Evolutionary conservation across 1,140 invertebrate genomes (phyloP), one percentile per base, ranked within the genome.

Genomic region (Drosophila kohkoa): DNA sequence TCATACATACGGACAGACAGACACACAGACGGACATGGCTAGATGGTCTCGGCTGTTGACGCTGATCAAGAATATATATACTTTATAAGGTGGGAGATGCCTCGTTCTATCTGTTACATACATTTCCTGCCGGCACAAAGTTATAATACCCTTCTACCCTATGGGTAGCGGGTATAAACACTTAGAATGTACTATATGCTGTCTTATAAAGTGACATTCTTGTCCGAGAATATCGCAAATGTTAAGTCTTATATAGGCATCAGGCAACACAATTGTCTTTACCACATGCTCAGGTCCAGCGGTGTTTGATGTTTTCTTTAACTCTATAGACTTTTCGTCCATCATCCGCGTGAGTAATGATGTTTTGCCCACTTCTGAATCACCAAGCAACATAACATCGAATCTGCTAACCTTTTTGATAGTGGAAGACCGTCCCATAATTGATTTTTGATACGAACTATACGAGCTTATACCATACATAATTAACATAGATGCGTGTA

Each of bases 181-280:
- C 1, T 15, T 15, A 15, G 15, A 4, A 15, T 49, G n/a, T n/a
- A n/a, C n/a, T n/a, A 58, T 7, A 8, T 1, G 15, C 13, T 30
- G 10, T 11, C 5, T n/a, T 30, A 30, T 30, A 5, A 3, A 1
- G 11, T 3, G 16, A 45, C 70, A 45, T 13, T 75, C 41, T 2
- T 75, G 32, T 10, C 82, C 81, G 0, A 78, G 8, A 3, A 35
- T 51, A 57, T 85, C 82, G 28, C 58, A 79, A 6, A 85, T 78
- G 5, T 78, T 70, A 1, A 81, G 11, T 38, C 25, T 77, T 0
- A 58, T 38, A 15, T 45, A 45, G 2, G 5, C 11, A 10, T 68
- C 3, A 0, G 10, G 15, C 5, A 70, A 28, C 3, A 1, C 10
- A 3, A 85, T 16, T 1, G 43, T 71, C 48, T 78, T 77, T 0